Percentiles rank a stretch among this genome's conserved stretches.
Conservation (phyloP, 2,113 vertebrate species). For the Pteropus alecto region DNA sequence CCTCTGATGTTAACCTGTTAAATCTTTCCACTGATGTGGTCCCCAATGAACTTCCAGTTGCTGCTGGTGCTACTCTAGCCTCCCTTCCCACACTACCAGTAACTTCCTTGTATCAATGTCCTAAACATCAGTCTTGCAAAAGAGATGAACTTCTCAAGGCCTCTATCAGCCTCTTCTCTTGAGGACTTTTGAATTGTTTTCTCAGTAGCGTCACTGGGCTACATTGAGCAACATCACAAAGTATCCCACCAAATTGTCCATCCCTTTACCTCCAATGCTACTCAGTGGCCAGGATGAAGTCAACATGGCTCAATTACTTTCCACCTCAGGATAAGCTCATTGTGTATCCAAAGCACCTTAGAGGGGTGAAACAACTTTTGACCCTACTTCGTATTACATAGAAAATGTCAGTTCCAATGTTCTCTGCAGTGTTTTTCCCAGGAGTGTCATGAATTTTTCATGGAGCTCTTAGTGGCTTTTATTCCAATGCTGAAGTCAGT, state of each 20-base stretch:
- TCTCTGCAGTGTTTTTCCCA: neutral
- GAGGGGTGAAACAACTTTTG: neutral
- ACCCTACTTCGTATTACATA: neutral
- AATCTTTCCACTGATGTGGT: neutral
- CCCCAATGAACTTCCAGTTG: neutral
- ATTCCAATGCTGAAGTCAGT: neutral
- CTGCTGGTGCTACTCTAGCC: neutral
- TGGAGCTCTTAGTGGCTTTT: neutral
- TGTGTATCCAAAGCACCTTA: neutral
- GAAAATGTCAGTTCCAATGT: neutral
- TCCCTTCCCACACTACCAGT: neutral
- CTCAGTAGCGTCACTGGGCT: neutral
- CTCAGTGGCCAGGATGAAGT: neutral
- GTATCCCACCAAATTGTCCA: neutral
- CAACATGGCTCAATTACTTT: neutral
- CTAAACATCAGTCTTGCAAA: neutral
- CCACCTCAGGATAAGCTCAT: neutral
- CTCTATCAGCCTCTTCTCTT: neutral
- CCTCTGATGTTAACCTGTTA: neutral
- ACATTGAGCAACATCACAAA: fast-evolving
- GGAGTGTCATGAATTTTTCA: neutral
- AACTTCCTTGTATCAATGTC: neutral
- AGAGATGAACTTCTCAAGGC: neutral
- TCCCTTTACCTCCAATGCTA: neutral
- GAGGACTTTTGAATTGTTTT: neutral